These are phyloP conservation scores for Delia radicum DNA, from an alignment of 1,140 invertebrate species.

Conservation along the genomic window DNA sequence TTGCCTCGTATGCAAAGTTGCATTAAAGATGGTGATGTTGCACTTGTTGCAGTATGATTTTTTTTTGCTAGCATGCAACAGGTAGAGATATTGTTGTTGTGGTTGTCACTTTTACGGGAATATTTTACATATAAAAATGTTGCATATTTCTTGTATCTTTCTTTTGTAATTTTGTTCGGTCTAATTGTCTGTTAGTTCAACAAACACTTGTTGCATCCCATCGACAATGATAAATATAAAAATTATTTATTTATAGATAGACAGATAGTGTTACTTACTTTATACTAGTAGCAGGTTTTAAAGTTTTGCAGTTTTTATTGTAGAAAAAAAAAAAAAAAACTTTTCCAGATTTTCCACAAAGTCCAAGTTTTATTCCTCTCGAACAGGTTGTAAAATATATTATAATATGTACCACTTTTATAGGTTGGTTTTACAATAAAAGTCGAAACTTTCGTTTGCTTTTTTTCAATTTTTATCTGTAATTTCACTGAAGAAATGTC, in stretches of 20 bases:
- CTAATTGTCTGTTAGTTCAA: neutral
- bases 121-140: too few species aligned
- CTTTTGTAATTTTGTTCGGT: too few species aligned
- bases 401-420: neutral
- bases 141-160: too few species aligned
- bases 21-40: neutral
- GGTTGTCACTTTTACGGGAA: too few species aligned
- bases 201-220: neutral
- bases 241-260: neutral
- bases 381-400: constrained; percentile 20
- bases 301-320: neutral
- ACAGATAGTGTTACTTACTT: neutral
- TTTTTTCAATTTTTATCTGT: neutral
- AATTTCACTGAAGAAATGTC: constrained; percentile 1
- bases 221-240: neutral
- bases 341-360: constrained; percentile 13
- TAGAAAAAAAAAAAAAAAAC: neutral
- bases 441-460: neutral
- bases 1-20: neutral
- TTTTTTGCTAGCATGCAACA: neutral
- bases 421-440: neutral
- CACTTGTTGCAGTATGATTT: neutral
- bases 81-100: neutral
- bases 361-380: neutral
- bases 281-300: neutral